Base-by-base conservation (phyloP, 2,113 vertebrate genomes). In the Ellobius talpinus region DNA sequence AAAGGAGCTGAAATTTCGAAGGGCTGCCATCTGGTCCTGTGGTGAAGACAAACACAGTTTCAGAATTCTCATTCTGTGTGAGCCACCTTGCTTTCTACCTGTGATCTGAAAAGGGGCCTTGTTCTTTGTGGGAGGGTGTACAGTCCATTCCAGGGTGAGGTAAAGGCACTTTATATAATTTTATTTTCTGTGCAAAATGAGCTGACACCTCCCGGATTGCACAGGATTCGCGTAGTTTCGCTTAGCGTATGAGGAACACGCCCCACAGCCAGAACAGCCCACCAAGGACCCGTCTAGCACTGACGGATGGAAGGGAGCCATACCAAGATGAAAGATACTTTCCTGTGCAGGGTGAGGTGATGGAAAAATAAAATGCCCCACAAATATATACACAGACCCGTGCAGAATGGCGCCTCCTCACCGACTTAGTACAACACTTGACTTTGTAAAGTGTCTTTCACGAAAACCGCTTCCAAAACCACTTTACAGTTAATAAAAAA, bases 341-440 rank as follows among this genome's bases (percentile, higher is more conserved):
- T 89, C 91, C 29, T 47, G 82, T n/a, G 90, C 84, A 5, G 10
- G 87, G 96, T 90, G 96, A 97, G 87, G 93, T 33, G 96, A 95
- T 94, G 92, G 96, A 96, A 95, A 97, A 97, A 94, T 79, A 94
- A 93, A 94, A 94, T 21, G 63, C 85, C 33, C 91, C 90, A 85
- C 95, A 42, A 97, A 78, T 87, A 52, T 94, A 84, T 87, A 72
- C 82, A 73, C 87, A 96, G 77, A 39, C 52, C 6, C 17, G 89
- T 58, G 78, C 50, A 82, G 73, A 95, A 87, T 55, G 39, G 23
- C 33, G 76, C 73, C 93, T 94, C 82, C 79, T 87, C 91, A 72
- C 95, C 78, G 63, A 7, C 93, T 82, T 81, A 47, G 63, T 0
- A 5, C 23, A 36, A 42, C 66, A 39, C 89, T 82, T 87, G 94